Evolutionary conservation across 2,797 vertebrate genomes (phyloP).

Genomic region (Lacerta agilis): DNA sequence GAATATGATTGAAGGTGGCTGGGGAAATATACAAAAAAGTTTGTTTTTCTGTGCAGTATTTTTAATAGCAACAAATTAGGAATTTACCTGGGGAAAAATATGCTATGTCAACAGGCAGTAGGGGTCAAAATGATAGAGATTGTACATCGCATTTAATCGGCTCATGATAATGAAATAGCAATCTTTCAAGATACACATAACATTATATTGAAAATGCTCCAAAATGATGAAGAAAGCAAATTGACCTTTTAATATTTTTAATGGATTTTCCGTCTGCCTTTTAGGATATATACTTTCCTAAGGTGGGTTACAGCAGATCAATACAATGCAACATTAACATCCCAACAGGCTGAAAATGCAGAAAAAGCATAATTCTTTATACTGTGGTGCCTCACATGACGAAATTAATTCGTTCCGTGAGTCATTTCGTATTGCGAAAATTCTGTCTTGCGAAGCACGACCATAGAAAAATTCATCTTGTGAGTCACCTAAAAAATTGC

Average conservation of each 20-base stretch:
- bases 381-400: too few species aligned
- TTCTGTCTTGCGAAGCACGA: too few species aligned
- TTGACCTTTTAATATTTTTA: not conserved
- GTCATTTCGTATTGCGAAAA: too few species aligned
- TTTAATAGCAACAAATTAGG: slow-evolving; percentile 59
- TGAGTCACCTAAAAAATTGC: too few species aligned
- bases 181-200: not conserved
- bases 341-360: too few species aligned
- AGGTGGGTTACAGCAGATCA: too few species aligned
- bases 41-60: slow-evolving; percentile 61
- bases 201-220: not conserved
- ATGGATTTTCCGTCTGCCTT: too few species aligned
- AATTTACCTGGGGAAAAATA: slow-evolving; percentile 41
- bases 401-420: too few species aligned
- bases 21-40: slow-evolving; percentile 44
- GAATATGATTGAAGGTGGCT: slow-evolving; percentile 40
- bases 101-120: not conserved
- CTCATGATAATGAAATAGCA: not conserved
- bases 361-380: not conserved
- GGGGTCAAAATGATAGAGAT: not conserved
- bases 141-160: not conserved
- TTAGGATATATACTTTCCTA: too few species aligned
- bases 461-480: too few species aligned
- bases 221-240: not conserved
- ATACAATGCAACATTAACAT: too few species aligned